Base-by-base conservation (phyloP, 2,113 vertebrate species). In the Ceyx melanurus region DNA sequence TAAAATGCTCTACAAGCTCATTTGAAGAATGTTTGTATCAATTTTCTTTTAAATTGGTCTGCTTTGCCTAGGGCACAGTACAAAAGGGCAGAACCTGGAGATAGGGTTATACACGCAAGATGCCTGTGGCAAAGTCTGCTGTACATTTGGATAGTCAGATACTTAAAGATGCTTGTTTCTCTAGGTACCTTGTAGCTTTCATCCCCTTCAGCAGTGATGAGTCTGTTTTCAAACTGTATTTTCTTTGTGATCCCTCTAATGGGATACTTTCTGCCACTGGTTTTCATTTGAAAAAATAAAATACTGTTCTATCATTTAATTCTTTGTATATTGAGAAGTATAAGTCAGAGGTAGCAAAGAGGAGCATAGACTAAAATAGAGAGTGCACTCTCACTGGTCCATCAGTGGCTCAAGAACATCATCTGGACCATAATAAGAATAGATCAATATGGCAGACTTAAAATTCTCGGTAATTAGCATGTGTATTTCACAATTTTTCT, bases 161-260 rank as follows among this genome's bases (percentile, higher is more conserved):
- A 56, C 67, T 88, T 77, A 26, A 89, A 86, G 87, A 42, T 85
- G 48, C 50, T 89, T 91, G 48, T 86, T 85, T 91, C 43, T 83
- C 56, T 85, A 25, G 77, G 51, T 92, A 50, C 45, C 64, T 92
- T 82, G 91, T 93, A 88, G 64, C 40, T 85, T 93, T 82, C 53
- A 64, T 66, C 8, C 77, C 57, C 71, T 84, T 79, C 75, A 89
- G 82, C 75, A 83, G 40, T 31, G 61, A 78, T 71, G n/a, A 78
- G 4, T 72, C 61, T 82, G 43, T 93, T 86, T 35, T 76, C 75
- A 80, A 16, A 42, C 56, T 53, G 28, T 79, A 3, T 79, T 91
- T 92, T 50, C 65, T 77, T 92, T 89, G 56, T 88, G 61, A 84
- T 81, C 18, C 4, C 21, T 82, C 53, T 85, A 80, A 94, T 79